Evolutionary conservation across 2,797 vertebrate genomes (phyloP), one percentile per base, ranked within the genome.

Genomic region (Meriones psammophilus): DNA sequence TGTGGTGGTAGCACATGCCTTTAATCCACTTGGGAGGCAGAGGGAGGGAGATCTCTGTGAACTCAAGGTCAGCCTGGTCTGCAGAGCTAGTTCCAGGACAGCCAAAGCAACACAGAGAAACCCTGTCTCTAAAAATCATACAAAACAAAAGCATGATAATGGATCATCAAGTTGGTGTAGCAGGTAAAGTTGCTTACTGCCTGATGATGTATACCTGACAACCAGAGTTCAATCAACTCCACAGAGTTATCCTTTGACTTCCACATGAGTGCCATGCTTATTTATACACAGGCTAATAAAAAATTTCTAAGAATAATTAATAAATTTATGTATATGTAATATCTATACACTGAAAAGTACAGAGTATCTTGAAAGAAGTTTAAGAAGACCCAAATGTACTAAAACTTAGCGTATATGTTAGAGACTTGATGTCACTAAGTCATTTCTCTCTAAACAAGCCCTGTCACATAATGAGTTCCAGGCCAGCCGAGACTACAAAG

Each of bases 291-390:
- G 83, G 17, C 8, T 87, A 87, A 56, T 87, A 73, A 88, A 60
- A 42, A 62, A 1, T 80, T 92, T 62, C 10, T 71, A 80, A 71
- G 66, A 93, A 94, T 93, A 76, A 58, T 39, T 92, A 86, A 84
- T 30, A 77, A 84, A 50, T 50, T 50, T 50, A 92, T 84, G 50
- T 80, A 33, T 33, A 54, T 87, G 13, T 8, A 83, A 89, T 69
- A 76, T 84, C 17, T 68, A 3, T 95, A 71, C 2, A 60, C 28
- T 71, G 54, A 89, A 86, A 83, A 68, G 46, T 81, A 42, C 0
- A 92, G 42, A 81, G 46, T 86, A 22, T 92, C 88, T 78, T 89
- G 56, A 96, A 84, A 88, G 84, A 83, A 93, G 76, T 85, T 94
- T 2, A 56, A 68, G 56, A 95, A 88, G 30, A 54, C 33, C 20